Evolutionary conservation across 1,140 invertebrate species (phyloP).

Genomic region (Drosophila sp.): DNA sequence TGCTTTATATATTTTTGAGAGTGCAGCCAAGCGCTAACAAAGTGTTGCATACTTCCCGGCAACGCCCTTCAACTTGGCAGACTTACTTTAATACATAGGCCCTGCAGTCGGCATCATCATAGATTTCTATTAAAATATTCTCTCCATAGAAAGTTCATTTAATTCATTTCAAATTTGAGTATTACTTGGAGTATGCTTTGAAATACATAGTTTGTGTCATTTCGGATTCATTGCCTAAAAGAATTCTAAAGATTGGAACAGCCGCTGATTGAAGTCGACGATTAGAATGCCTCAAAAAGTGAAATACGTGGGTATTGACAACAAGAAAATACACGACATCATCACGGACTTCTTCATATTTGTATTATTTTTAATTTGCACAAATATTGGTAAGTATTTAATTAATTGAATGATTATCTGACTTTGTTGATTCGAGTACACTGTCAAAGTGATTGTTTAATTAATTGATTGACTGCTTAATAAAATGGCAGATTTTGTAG

Average conservation of each 20-base stretch:
- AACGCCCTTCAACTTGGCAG: constrained; percentile 67
- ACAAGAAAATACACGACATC: background rate
- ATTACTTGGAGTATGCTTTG: constrained; percentile 12
- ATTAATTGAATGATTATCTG: background rate
- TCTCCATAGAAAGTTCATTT: too few relatives aligned
- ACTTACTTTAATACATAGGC: constrained; percentile 41
- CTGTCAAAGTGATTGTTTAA: background rate
- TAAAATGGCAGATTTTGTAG: too few relatives aligned
- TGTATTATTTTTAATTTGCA: background rate
- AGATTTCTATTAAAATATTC: background rate
- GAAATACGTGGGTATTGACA: background rate
- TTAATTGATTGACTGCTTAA: too few relatives aligned
- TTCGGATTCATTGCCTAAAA: background rate
- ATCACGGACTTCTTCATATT: background rate
- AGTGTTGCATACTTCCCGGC: constrained; percentile 58
- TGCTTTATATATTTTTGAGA: constrained; percentile 49
- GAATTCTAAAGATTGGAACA: background rate
- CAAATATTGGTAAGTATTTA: background rate
- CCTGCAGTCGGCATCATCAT: background rate
- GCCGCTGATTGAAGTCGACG: too few relatives aligned
- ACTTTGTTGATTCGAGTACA: background rate
- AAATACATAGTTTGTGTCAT: background rate
- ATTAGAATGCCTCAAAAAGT: constrained; percentile 6
- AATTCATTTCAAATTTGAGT: background rate
- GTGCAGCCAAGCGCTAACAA: constrained; percentile 53